Evolutionary conservation across 2,888 invertebrate species (phyloP), one percentile per base, ranked within the genome.

Genomic region (Acanthacorydalis orientalis): DNA sequence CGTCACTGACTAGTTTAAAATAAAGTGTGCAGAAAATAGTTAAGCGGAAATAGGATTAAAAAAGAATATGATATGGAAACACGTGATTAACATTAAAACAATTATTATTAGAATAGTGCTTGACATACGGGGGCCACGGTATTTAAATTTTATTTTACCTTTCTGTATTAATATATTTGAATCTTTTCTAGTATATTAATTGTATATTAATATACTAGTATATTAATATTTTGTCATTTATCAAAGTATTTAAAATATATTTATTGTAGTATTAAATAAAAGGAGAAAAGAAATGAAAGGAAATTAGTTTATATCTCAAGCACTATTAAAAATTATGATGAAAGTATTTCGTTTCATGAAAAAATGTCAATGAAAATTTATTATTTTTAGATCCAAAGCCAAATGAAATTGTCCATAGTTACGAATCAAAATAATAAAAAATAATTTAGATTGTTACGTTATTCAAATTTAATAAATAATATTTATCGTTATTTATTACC

Each of bases 381-480:
- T 32, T 35, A 33, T 31, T 11, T 44, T 41, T 33, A 45, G 54
- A 51, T 43, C 50, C 48, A 51, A 48, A 49, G 35, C 50, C 43
- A 50, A 48, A 48, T 31, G n/a, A 37, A 12, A 37, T 4, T 37
- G 12, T 9, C 12, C 8, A n/a, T n/a, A 39, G 16, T n/a, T 14
- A 15, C 12, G n/a, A 39, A 39, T 9, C 16, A 39, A 9, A 39
- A 15, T 39, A 39, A 12, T 37, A 14, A 39, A 16, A 12, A 39
- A 9, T 15, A 4, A 39, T 39, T 23, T 23, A 23, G 6, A 6
- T 23, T 23, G 6, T 23, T n/a, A n/a, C n/a, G n/a, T n/a, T n/a
- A n/a, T n/a, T n/a, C n/a, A n/a, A n/a, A n/a, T n/a, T n/a, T n/a
- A n/a, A n/a, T n/a, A n/a, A n/a, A n/a, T n/a, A n/a, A n/a, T n/a